Conservation (phyloP, 2,888 invertebrate species). For the Stenoptilia bipunctidactyla region DNA sequence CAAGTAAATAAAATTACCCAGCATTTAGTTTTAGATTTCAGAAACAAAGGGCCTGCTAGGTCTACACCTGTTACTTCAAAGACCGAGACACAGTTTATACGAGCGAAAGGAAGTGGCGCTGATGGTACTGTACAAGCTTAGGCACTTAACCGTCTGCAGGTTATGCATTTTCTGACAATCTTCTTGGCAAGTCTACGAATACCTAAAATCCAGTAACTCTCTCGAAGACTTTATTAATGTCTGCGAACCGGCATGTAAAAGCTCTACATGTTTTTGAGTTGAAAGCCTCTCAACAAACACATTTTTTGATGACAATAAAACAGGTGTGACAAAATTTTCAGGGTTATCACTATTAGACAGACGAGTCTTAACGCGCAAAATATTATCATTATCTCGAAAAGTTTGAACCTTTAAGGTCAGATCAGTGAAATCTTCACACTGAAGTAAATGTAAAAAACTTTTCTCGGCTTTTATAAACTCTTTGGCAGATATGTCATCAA, state of each 20-base stretch:
- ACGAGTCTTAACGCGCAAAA: background rate
- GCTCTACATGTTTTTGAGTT: background rate
- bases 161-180: slow-evolving; percentile 1
- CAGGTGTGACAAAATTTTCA: background rate
- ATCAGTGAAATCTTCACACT: background rate
- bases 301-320: background rate
- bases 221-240: slow-evolving; percentile 1
- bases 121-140: background rate
- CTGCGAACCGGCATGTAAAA: slow-evolving; percentile 2
- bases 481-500: background rate
- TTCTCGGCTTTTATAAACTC: background rate
- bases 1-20: slow-evolving; percentile 9
- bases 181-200: too few species aligned
- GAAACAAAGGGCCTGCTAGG: slow-evolving; percentile 6
- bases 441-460: too few species aligned
- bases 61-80: slow-evolving; percentile 10
- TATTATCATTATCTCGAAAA: background rate
- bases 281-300: background rate
- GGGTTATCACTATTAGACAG: background rate
- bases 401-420: background rate
- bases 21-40: slow-evolving; percentile 2
- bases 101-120: slow-evolving; percentile 4
- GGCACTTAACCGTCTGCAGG: slow-evolving; percentile 4
- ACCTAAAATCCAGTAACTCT: slow-evolving; percentile 7
- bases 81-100: background rate